phyloP scores from a whole-genome alignment of 2,888 invertebrate species.

The Yponomeuta malinellus region DNA sequence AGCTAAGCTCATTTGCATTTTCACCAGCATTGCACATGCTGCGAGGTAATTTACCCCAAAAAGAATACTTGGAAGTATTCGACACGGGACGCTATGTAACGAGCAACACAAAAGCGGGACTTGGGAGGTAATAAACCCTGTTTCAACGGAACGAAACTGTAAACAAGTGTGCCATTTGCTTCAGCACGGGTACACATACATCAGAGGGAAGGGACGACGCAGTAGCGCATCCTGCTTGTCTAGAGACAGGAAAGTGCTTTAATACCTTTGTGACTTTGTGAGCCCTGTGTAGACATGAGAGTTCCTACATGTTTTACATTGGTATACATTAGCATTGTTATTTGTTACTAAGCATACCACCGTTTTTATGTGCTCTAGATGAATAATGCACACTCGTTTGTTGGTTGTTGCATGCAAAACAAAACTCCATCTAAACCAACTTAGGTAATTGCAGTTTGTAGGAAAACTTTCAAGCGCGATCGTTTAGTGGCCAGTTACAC shows the following conservation, averaged over 20 bases:
- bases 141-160: slow-evolving; percentile 47
- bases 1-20: slow-evolving; percentile 6
- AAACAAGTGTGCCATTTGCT: slow-evolving; percentile 30
- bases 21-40: slow-evolving; percentile 5
- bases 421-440: background rate
- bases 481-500: slow-evolving; percentile 2
- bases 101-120: slow-evolving; percentile 31
- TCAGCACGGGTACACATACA: slow-evolving; percentile 11
- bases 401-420: background rate
- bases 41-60: slow-evolving; percentile 3
- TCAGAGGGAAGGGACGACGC: slow-evolving; percentile 3
- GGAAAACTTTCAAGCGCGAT: background rate
- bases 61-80: slow-evolving; percentile 9
- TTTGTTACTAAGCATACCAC: background rate
- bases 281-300: background rate
- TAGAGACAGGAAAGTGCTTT: background rate
- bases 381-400: background rate
- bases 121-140: slow-evolving; percentile 50
- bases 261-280: background rate
- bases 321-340: background rate
- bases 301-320: background rate
- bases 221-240: background rate
- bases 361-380: background rate
- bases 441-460: slow-evolving; percentile 1
- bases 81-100: slow-evolving; percentile 10